Base-by-base conservation (phyloP, 2,888 invertebrate species). In the Eristalis intricaria region DNA sequence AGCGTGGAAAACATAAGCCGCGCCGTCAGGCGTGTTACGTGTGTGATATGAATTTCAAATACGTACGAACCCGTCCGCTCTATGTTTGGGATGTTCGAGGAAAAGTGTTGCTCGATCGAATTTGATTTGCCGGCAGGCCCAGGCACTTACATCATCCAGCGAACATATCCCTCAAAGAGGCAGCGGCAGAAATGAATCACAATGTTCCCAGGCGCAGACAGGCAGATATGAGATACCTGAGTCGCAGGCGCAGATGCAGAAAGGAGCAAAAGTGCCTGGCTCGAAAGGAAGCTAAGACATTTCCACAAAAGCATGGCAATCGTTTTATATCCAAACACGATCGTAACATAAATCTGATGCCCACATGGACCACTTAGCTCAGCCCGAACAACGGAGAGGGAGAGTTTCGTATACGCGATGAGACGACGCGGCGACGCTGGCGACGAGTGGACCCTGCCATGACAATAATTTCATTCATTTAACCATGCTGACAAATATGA, bases 281-380 rank as follows among this genome's bases (percentile, higher is more conserved):
- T 68, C 82, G 75, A 84, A 88, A 88, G 84, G 84, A 88, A 88
- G 84, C 84, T 77, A 69, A 88, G 84, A 88, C 84, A 84, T 88
- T 88, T 84, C 84, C 84, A 84, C 84, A 84, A 84, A 81, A 80
- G 84, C 88, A 77, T 84, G 83, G 88, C 84, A 84, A 88, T 88
- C 88, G 84, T 84, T 88, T 84, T 80, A 88, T 88, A 88, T 88
- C 88, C 84, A 80, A 84, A 88, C 88, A 88, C 84, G 88, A 88
- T 88, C 88, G 74, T 75, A 88, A 88, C 88, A 88, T 88, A 88
- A 88, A 84, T 88, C 74, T 77, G 71, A 81, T 88, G 84, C 88
- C 88, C 87, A 87, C 87, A 87, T 84, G 84, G 84, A 76, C 80
- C 84, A 84, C 87, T 84, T 87, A 87, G 71, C 73, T 73, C 11